phyloP scores from a whole-genome alignment of 1,140 invertebrate species.

The Hyles vespertilio region DNA sequence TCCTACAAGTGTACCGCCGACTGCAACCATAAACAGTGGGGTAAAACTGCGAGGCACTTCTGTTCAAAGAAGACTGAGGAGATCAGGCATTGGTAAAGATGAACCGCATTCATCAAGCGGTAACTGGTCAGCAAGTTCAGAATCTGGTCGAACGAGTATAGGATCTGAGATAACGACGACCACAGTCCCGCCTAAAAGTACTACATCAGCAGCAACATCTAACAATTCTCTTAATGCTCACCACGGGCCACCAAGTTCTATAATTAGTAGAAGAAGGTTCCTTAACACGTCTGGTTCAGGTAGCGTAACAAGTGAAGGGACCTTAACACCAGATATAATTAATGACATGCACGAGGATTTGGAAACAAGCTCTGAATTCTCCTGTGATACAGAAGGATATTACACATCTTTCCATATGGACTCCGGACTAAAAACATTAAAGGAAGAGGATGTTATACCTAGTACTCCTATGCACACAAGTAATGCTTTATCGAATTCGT shows the following conservation, averaged over 20 bases:
- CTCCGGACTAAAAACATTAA: conserved; percentile 90
- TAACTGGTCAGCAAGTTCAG: conserved; percentile 95
- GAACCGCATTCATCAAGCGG: conserved; percentile 93
- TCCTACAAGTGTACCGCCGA: conserved; percentile 70
- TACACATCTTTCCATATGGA: conserved; percentile 98
- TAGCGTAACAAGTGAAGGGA: conserved; percentile 90
- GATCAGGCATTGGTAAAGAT: conserved; percentile 79
- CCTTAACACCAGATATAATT: conserved; percentile 88
- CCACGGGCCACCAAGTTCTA: conserved; percentile 81
- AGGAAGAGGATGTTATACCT: conserved; percentile 84
- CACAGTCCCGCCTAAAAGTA: conserved; percentile 82
- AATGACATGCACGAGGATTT: conserved; percentile 87
- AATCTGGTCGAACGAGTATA: conserved; percentile 89
- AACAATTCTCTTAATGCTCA: conserved; percentile 80
- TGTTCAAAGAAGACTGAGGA: conserved; percentile 77
- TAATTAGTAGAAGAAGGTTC: conserved; percentile 80
- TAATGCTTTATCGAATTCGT: conserved; percentile 77
- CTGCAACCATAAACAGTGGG: conserved; percentile 75
- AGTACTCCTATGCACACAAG: conserved; percentile 80
- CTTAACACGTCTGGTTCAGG: conserved; percentile 86
- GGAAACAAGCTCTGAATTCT: conserved; percentile 95
- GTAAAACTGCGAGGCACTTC: conserved; percentile 86
- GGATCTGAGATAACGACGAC: conserved; percentile 86
- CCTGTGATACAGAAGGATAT: conserved; percentile 97
- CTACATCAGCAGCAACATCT: conserved; percentile 80